Evolutionary conservation across 2,113 vertebrate species (phyloP), one percentile per base, ranked within the genome.

Genomic region (Collichthys lucidus): DNA sequence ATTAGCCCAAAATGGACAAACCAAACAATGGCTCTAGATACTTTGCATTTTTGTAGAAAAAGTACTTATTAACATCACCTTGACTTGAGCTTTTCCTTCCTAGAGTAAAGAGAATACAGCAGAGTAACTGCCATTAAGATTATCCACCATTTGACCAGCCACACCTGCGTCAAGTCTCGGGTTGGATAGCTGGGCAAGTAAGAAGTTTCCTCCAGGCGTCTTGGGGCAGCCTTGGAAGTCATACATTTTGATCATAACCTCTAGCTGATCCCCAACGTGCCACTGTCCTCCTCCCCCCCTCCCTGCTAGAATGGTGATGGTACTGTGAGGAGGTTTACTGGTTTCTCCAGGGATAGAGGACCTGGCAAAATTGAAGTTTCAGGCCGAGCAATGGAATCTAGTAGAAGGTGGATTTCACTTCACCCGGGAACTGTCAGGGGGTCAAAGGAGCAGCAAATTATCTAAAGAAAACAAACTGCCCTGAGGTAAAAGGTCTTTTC

Each of bases 31-130:
- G 35, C 7, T 35, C 7, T 35, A 35, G 35, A 35, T 35, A 35
- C 31, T 7, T 35, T 7, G 31, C 35, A 35, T 35, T 35, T 35
- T 35, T 35, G 35, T 35, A 35, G 35, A 8, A 35, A 7, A 35
- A 49, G 11, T 16, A 31, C 53, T 9, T 8, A 53, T 31, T 0
- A 44, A 86, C 0, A 78, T 96, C 62, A 99, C 87, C 44, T 97
- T 95, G 73, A 98, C 96, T 62, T 87, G 78, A 3, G 96, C 94
- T 9, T 68, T 91, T 73, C 97, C 98, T 4, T 95, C 92, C 98
- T 97, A 99, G 67, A 96, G 95, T 86, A 99, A 92, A 44, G 95
- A 94, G 44, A 98, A 98, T 49, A 96, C 86, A 22, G 96, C 89
- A 44, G 95, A 95, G 86, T 97, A 99, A 83, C 93, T 92, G 15